Evolutionary conservation across 2,888 invertebrate genomes (phyloP).

Genomic region (Leptogaster cylindrica): DNA sequence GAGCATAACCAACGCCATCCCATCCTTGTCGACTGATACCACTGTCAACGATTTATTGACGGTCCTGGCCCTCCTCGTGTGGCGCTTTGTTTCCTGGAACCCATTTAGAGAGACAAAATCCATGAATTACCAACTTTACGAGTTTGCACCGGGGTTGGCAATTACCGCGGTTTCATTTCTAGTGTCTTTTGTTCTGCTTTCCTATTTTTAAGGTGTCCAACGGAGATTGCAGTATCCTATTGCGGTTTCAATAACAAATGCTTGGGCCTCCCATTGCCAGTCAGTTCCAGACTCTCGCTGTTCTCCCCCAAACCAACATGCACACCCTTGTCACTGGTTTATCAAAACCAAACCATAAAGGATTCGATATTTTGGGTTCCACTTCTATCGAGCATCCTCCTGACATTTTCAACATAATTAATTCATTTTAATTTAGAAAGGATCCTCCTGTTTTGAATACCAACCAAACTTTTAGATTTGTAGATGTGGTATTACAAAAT

Average conservation of each 20-base stretch:
- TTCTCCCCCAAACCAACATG: too few relatives aligned
- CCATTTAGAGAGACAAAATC: background rate
- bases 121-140: constrained; percentile 38
- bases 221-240: background rate
- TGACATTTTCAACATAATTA: too few relatives aligned
- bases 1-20: too few relatives aligned
- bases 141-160: constrained; percentile 28
- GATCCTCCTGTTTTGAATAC: too few relatives aligned
- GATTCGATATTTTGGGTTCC: too few relatives aligned
- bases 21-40: background rate
- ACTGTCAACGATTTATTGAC: constrained; percentile 18
- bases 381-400: too few relatives aligned
- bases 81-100: constrained; percentile 13
- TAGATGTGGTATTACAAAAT: too few relatives aligned
- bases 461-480: too few relatives aligned
- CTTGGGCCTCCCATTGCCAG: constrained; percentile 15
- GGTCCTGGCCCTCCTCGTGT: background rate
- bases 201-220: constrained; percentile 15
- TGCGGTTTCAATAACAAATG: constrained; percentile 13
- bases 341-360: too few relatives aligned
- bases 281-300: too few relatives aligned
- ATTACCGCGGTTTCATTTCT: constrained; percentile 33
- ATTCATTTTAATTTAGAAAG: too few relatives aligned
- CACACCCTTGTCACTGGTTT: too few relatives aligned
- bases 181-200: constrained; percentile 11